A percentile compares a stretch with the other conserved stretches of the same genome.
phyloP scores from a whole-genome alignment of 92 coral and sea anemone genomes.

The Parazoanthus swiftii region DNA sequence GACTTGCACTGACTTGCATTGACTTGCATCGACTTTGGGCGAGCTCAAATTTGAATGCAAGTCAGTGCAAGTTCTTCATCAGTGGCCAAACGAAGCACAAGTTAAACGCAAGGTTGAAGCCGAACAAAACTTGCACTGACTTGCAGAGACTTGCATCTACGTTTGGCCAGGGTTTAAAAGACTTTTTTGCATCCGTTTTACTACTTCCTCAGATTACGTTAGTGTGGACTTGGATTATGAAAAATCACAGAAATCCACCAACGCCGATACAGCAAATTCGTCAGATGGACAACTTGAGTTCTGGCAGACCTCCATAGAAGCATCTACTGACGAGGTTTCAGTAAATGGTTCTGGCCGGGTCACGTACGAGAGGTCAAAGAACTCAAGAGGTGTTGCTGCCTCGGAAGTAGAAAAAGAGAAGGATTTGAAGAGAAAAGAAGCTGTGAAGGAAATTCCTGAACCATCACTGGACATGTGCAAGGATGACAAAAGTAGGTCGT shows the following conservation, averaged over 20 bases:
- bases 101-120: too few species aligned
- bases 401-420: constrained; percentile 35
- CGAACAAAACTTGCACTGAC: too few species aligned
- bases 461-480: background rate
- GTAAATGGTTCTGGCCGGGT: background rate
- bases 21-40: too few species aligned
- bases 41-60: too few species aligned
- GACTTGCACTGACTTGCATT: too few species aligned
- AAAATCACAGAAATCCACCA: constrained; percentile 4
- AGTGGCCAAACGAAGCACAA: too few species aligned
- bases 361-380: background rate
- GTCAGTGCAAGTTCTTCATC: too few species aligned
- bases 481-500: constrained; percentile 29
- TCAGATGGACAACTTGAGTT: background rate
- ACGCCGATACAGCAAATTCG: background rate
- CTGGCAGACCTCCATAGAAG: constrained; percentile 29
- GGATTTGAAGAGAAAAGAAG: constrained; percentile 30
- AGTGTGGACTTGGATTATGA: constrained; percentile 36
- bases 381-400: background rate
- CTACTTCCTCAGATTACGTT: constrained; percentile 17
- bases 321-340: background rate
- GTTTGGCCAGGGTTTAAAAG: too few species aligned
- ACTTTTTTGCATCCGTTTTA: background rate
- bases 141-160: too few species aligned
- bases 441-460: constrained; percentile 24